Percentiles rank a stretch among this genome's conserved stretches.
These are phyloP conservation scores for Eueides isabella DNA, from an alignment of 1,140 invertebrate species.

Conservation along the genomic window DNA sequence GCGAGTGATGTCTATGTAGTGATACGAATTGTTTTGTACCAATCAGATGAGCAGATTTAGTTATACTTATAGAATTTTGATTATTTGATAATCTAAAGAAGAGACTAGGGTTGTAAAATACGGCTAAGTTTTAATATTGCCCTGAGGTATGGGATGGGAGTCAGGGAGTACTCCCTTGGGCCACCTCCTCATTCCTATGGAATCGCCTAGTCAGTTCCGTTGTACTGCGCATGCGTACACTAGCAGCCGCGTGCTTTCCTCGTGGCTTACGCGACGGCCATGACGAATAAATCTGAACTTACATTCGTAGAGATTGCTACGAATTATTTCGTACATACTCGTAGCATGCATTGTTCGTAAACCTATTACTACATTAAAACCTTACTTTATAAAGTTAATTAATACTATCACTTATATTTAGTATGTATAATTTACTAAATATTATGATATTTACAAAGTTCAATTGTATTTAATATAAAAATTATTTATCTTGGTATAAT, in stretches of 20 bases:
- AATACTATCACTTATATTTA: too few species aligned
- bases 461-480: too few species aligned
- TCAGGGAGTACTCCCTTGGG: conserved; percentile 15
- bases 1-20: background rate
- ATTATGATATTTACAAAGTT: too few species aligned
- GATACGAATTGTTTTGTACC: background rate
- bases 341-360: background rate
- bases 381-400: background rate
- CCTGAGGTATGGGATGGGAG: conserved; percentile 25
- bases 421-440: too few species aligned
- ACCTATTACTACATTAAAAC: background rate
- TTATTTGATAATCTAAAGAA: conserved; percentile 60
- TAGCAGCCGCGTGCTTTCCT: conserved; percentile 67
- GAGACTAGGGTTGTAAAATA: conserved; percentile 63
- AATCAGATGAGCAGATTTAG: conserved; percentile 1
- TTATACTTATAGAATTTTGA: conserved; percentile 62
- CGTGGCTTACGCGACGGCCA: conserved; percentile 58
- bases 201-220: conserved; percentile 27
- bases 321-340: conserved; percentile 14
- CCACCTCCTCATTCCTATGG: conserved; percentile 24
- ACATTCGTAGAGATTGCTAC: conserved; percentile 40
- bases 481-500: too few species aligned
- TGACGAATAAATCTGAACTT: conserved; percentile 51
- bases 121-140: conserved; percentile 67
- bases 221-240: conserved; percentile 68